These are phyloP conservation scores for Drosophila mulleri DNA, from an alignment of 2,888 invertebrate species.

Conservation along the genomic window DNA sequence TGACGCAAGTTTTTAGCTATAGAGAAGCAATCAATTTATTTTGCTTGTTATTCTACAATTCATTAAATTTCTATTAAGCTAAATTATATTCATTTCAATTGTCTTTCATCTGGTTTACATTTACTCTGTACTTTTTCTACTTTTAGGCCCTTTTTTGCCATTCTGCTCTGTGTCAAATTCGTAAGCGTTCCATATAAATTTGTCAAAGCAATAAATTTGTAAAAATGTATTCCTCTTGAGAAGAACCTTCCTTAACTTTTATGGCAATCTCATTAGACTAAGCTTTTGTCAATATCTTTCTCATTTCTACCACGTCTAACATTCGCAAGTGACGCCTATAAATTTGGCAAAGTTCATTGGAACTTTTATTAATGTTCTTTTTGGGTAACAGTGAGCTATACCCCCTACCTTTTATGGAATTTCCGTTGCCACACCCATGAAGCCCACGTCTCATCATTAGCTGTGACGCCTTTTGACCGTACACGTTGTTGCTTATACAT, in stretches of 20 bases:
- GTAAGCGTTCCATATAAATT: neutral
- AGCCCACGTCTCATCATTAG: neutral
- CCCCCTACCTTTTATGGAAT: slow-evolving; percentile 14
- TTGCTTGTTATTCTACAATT: no score
- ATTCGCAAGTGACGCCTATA: neutral
- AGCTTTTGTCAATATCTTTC: neutral
- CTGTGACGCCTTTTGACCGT: neutral
- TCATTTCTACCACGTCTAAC: neutral
- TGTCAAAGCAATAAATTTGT: no score
- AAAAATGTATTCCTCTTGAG: neutral
- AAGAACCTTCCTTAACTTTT: neutral
- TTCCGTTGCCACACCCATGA: slow-evolving; percentile 27
- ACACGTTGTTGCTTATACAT: no score
- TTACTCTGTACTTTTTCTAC: no score
- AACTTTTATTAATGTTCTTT: slow-evolving; percentile 21
- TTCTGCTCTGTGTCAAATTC: neutral
- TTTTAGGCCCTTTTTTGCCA: neutral
- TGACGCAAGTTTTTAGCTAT: no score
- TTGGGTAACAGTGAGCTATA: slow-evolving; percentile 4
- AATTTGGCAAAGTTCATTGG: slow-evolving; percentile 21
- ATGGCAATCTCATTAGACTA: neutral
- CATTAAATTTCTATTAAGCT: no score
- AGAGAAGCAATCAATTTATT: no score
- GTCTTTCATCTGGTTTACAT: no score
- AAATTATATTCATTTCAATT: no score